phyloP scores from a whole-genome alignment of 2,113 vertebrate species.

The Dasyornis broadbenti region DNA sequence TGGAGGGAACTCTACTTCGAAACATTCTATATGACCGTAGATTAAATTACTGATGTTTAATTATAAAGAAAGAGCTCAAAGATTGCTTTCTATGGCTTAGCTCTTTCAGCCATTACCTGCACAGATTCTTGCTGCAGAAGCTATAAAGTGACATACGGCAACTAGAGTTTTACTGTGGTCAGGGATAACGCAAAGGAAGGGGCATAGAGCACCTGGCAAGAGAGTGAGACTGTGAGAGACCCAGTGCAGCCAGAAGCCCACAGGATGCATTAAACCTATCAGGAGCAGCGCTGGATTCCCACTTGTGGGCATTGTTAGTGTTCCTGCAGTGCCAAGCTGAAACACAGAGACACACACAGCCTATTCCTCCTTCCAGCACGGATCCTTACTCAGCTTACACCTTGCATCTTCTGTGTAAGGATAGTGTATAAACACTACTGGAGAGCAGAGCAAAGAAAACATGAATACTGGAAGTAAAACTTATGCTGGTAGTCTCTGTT shows the following conservation, averaged over 20 bases:
- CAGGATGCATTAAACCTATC: too few species aligned
- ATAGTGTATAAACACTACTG: not conserved
- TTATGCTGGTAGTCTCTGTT: not conserved
- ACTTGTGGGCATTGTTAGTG: not conserved
- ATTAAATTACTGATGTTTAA: not conserved
- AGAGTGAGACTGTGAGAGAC: not conserved
- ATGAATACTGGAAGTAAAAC: not conserved
- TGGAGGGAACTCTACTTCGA: not conserved
- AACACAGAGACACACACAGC: accelerated
- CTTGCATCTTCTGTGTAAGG: not conserved
- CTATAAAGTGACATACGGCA: too few species aligned
- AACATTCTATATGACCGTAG: not conserved
- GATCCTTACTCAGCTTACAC: not conserved
- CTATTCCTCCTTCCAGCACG: not conserved
- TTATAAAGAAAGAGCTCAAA: not conserved
- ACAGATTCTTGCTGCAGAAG: not conserved
- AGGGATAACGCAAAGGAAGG: not conserved
- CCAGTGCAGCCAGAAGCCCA: not conserved
- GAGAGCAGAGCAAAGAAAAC: not conserved
- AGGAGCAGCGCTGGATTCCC: not conserved
- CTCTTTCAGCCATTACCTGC: not conserved
- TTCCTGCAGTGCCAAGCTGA: not conserved
- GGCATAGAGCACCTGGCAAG: not conserved
- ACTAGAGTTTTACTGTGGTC: not conserved
- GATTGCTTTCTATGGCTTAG: not conserved